Evolutionary conservation across 1,140 invertebrate genomes (phyloP).

Genomic region (Drosophila pallidifrons): DNA sequence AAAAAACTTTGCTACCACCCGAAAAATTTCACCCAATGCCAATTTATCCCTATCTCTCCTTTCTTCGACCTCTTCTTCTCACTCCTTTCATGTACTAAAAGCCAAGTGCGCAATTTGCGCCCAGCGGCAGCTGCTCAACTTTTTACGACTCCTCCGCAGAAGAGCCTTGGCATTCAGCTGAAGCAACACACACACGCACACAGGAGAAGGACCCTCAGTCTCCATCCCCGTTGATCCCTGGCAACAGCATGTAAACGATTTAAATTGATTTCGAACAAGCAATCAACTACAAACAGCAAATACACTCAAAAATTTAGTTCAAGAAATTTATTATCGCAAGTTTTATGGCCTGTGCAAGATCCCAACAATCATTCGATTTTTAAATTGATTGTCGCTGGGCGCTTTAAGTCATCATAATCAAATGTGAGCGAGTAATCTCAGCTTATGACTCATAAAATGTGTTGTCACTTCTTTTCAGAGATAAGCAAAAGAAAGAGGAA

Average conservation of each 20-base stretch:
- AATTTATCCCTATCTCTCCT: neutral
- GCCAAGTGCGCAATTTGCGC: constrained; percentile 25
- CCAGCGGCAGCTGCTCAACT: constrained; percentile 16
- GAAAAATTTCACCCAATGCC: constrained; percentile 12
- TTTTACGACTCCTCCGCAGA: constrained; percentile 35
- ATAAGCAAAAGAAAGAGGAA: neutral
- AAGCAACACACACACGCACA: neutral
- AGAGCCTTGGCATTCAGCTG: neutral
- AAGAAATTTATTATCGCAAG: constrained; percentile 18
- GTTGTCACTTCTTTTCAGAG: neutral
- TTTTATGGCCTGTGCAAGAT: constrained; percentile 12
- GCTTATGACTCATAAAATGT: neutral
- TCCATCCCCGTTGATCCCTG: neutral
- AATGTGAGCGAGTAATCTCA: neutral
- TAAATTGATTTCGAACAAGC: constrained; percentile 68
- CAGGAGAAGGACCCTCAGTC: neutral
- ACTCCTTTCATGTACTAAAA: neutral
- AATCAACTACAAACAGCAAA: constrained; percentile 49
- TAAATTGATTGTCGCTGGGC: neutral
- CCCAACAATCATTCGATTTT: neutral
- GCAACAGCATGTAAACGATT: constrained; percentile 40
- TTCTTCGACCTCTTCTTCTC: neutral
- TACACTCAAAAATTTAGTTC: constrained; percentile 20
- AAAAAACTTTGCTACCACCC: neutral
- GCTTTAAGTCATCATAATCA: constrained; percentile 1